These are phyloP conservation scores for Chlorocebus sabaeus DNA, from an alignment of 2,113 vertebrate species.

Conservation along the genomic window DNA sequence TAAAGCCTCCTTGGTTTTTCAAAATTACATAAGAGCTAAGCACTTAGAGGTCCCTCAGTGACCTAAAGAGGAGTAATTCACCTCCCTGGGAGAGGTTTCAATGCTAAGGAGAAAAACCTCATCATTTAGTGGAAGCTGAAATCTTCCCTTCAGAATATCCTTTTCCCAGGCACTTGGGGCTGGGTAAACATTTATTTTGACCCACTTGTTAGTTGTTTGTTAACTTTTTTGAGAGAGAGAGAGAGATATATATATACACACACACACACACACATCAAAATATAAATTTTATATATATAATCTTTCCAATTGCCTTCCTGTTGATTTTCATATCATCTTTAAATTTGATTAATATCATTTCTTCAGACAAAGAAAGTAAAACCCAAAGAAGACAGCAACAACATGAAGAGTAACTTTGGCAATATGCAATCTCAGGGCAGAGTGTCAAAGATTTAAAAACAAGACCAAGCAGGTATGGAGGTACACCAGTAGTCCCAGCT, in stretches of 20 bases:
- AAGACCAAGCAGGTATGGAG: not conserved
- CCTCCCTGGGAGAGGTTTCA: not conserved
- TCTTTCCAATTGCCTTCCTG: not conserved
- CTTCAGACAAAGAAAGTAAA: not conserved
- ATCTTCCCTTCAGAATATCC: not conserved
- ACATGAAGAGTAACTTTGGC: not conserved
- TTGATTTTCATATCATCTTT: slow-evolving; percentile 1
- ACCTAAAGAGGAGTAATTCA: not conserved
- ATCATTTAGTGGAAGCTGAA: slow-evolving; percentile 12
- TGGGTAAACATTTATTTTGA: not conserved
- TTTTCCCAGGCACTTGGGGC: not conserved
- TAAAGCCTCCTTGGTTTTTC: slow-evolving; percentile 7
- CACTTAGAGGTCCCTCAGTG: not conserved
- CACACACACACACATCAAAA: no score
- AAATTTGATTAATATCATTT: not conserved
- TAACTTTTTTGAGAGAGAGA: not conserved
- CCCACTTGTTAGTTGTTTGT: not conserved
- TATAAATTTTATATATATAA: not conserved
- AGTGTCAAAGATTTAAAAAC: not conserved
- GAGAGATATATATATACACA: fast-evolving
- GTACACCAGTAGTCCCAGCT: no score
- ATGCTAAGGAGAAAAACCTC: not conserved
- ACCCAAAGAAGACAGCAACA: not conserved
- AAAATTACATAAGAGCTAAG: slow-evolving; percentile 20
- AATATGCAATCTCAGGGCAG: not conserved